These are phyloP conservation scores for Nebria ingens DNA, from an alignment of 1,140 invertebrate species.

Conservation along the genomic window DNA sequence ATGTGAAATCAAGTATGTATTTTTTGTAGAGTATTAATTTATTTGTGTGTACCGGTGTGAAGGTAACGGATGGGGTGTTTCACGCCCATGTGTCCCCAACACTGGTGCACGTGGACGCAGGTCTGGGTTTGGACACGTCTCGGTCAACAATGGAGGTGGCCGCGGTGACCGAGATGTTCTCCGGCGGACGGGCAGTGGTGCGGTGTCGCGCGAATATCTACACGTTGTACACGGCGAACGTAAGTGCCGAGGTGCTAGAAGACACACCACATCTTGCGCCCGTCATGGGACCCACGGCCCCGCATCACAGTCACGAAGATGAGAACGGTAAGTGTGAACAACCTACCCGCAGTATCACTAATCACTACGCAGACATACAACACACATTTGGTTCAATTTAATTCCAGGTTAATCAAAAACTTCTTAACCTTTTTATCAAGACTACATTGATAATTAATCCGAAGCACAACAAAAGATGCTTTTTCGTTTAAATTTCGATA, in stretches of 20 bases:
- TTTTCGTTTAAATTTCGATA: no score
- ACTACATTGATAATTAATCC: no score
- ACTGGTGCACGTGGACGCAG: slow-evolving; percentile 14
- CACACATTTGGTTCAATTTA: no score
- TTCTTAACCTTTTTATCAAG: no score
- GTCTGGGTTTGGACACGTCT: slow-evolving; percentile 18
- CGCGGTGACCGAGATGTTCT: slow-evolving; percentile 25
- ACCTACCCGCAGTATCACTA: no score
- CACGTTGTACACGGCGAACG: slow-evolving; percentile 22
- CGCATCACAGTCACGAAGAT: slow-evolving; percentile 26
- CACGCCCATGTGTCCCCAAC: slow-evolving; percentile 20
- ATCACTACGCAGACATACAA: no score
- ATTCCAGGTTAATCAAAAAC: no score
- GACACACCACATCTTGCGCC: slow-evolving; percentile 27
- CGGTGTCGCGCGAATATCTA: slow-evolving; percentile 26
- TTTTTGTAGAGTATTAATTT: no score
- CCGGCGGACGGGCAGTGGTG: slow-evolving; percentile 23
- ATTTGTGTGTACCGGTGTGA: no score
- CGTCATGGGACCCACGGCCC: slow-evolving; percentile 28
- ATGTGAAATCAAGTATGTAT: no score
- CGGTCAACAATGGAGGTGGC: slow-evolving; percentile 26
- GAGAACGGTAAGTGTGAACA: not conserved
- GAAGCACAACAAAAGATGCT: no score
- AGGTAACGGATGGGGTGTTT: slow-evolving; percentile 22
- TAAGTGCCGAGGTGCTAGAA: slow-evolving; percentile 24